Evolutionary conservation across 2,797 vertebrate genomes (phyloP).

Genomic region (Paedocypris micromegethes): DNA sequence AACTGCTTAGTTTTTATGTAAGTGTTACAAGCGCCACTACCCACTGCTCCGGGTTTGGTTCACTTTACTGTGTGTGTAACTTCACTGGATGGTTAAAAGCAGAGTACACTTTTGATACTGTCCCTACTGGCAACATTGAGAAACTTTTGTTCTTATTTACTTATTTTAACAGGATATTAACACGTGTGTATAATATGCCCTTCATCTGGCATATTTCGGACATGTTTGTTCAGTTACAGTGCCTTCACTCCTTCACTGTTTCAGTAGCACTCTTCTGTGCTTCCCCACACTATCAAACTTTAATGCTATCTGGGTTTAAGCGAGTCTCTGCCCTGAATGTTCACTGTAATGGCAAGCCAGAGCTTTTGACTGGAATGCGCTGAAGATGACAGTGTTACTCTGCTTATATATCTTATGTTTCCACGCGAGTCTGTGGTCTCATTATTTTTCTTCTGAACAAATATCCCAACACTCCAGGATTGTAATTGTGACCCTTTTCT

Average conservation of each 20-base stretch:
- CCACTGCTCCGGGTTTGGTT: no score
- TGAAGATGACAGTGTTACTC: no score
- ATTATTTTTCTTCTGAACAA: constrained; percentile 17
- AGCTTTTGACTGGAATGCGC: constrained; percentile 16
- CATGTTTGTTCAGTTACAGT: background rate
- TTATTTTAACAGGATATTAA: no score
- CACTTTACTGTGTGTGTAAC: no score
- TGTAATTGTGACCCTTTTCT: constrained; percentile 21
- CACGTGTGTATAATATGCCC: no score
- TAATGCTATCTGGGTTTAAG: constrained; percentile 69
- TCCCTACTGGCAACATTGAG: no score
- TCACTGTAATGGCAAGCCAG: constrained; percentile 48
- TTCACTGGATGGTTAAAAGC: no score
- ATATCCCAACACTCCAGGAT: background rate
- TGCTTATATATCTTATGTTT: constrained; percentile 20
- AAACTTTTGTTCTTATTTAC: no score
- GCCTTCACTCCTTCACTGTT: background rate
- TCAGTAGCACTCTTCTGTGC: constrained; percentile 32
- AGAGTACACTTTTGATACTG: no score
- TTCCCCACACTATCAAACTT: constrained; percentile 62
- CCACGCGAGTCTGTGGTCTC: constrained; percentile 13
- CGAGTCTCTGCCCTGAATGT: constrained; percentile 58
- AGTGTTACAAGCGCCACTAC: no score
- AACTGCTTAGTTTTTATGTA: no score
- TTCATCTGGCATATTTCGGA: background rate